These are phyloP conservation scores for Hucho hucho DNA, from an alignment of 2,113 vertebrate species.

Conservation along the genomic window DNA sequence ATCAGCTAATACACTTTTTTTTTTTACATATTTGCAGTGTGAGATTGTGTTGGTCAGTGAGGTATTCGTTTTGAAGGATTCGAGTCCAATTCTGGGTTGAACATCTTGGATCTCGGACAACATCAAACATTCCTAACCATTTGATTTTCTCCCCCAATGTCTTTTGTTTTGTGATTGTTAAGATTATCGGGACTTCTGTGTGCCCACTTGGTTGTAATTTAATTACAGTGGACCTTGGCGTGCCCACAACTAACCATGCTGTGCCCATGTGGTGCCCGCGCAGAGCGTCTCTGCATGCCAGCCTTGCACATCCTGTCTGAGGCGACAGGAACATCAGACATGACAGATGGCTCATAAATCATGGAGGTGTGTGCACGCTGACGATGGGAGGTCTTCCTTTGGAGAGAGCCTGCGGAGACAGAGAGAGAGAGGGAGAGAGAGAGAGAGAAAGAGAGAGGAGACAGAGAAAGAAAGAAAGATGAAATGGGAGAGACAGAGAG, in stretches of 20 bases:
- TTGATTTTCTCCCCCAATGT: background rate
- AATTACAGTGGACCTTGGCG: constrained; percentile 76
- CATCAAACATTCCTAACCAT: constrained; percentile 1
- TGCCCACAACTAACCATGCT: constrained; percentile 40
- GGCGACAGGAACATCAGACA: constrained; percentile 74
- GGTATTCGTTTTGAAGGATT: too few species aligned
- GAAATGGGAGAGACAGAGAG: too few species aligned
- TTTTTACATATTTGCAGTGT: too few species aligned
- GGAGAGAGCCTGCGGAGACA: constrained; percentile 53
- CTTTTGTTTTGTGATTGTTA: constrained; percentile 32
- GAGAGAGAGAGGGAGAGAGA: constrained; percentile 50
- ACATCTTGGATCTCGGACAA: background rate
- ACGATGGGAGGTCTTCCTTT: constrained; percentile 65
- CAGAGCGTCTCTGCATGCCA: constrained; percentile 61
- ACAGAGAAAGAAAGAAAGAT: too few species aligned
- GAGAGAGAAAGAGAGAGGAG: constrained; percentile 14
- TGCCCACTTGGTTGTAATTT: constrained; percentile 72
- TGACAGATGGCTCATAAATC: constrained; percentile 81
- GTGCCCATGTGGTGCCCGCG: constrained; percentile 58
- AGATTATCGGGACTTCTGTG: constrained; percentile 45
- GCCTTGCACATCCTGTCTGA: constrained; percentile 73
- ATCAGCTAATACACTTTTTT: too few species aligned
- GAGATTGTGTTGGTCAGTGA: too few species aligned
- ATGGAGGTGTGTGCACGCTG: constrained; percentile 64
- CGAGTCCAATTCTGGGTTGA: background rate